Conservation (phyloP, 2,113 vertebrate genomes). For the Dasypus novemcinctus region DNA sequence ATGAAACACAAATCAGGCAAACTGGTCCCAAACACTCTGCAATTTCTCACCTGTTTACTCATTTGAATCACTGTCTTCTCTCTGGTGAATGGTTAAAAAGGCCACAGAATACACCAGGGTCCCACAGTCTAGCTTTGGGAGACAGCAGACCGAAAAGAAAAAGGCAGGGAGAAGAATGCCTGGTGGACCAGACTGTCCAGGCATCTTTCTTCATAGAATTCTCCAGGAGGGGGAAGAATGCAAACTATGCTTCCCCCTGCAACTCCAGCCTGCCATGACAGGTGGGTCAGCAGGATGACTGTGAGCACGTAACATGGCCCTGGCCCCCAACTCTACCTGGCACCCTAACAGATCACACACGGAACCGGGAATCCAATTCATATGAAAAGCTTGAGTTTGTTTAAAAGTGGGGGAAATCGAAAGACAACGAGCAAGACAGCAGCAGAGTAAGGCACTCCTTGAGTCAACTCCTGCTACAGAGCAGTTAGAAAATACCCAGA, state of each 20-base stretch:
- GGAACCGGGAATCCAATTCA: not conserved
- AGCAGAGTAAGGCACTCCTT: no score
- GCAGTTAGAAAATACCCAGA: no score
- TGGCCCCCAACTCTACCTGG: slow-evolving; percentile 31
- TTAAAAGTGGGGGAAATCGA: not conserved
- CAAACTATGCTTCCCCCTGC: not conserved
- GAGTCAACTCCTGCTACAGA: no score
- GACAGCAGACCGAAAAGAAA: not conserved
- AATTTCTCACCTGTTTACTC: not conserved
- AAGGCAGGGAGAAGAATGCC: not conserved
- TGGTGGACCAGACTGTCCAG: not conserved
- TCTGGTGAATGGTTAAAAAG: not conserved
- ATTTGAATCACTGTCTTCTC: not conserved
- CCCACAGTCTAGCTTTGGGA: not conserved
- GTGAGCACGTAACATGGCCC: slow-evolving; percentile 6
- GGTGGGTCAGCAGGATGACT: not conserved
- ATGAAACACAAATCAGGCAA: not conserved
- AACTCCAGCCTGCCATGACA: not conserved
- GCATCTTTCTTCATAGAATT: not conserved
- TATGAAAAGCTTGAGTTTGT: not conserved
- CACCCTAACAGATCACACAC: slow-evolving; percentile 68
- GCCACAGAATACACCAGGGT: not conserved
- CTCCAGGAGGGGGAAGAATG: slow-evolving; percentile 30
- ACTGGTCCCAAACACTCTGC: not conserved
- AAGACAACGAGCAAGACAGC: no score